These are phyloP conservation scores for Sebastes matsubarae DNA, from an alignment of 2,797 vertebrate species.

Conservation along the genomic window DNA sequence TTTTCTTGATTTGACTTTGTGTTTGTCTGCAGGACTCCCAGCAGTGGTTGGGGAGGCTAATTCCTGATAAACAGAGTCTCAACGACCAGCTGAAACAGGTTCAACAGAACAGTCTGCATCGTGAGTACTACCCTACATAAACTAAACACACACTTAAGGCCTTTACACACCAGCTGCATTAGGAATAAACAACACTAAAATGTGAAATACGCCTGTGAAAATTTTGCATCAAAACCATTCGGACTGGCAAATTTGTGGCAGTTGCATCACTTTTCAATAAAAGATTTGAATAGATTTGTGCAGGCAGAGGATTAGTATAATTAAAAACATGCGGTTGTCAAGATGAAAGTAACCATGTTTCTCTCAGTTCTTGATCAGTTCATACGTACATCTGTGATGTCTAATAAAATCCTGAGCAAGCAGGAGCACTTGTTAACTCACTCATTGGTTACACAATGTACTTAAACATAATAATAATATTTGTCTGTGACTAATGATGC, in stretches of 20 bases:
- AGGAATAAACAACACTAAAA: too few relatives aligned
- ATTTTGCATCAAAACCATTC: too few relatives aligned
- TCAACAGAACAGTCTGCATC: constrained; percentile 95
- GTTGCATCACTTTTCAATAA: too few relatives aligned
- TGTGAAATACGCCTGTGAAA: too few relatives aligned
- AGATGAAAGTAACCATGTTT: background rate
- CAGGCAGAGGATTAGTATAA: too few relatives aligned
- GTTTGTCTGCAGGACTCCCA: constrained; percentile 89
- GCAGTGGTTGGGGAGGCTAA: constrained; percentile 94
- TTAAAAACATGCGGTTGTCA: background rate
- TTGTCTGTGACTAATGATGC: background rate
- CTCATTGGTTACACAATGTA: background rate
- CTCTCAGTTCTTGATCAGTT: background rate
- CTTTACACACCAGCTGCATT: too few relatives aligned
- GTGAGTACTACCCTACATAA: constrained; percentile 81
- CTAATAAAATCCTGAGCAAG: background rate
- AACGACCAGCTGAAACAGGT: constrained; percentile 96
- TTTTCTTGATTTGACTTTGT: background rate
- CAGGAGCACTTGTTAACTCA: background rate
- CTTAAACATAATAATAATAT: too few relatives aligned
- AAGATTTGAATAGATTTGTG: too few relatives aligned
- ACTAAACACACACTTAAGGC: background rate
- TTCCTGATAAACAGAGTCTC: constrained; percentile 96
- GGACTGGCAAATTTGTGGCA: too few relatives aligned
- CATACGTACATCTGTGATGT: background rate